phyloP scores from a whole-genome alignment of 2,113 vertebrate genomes.

The Charadrius vociferus region DNA sequence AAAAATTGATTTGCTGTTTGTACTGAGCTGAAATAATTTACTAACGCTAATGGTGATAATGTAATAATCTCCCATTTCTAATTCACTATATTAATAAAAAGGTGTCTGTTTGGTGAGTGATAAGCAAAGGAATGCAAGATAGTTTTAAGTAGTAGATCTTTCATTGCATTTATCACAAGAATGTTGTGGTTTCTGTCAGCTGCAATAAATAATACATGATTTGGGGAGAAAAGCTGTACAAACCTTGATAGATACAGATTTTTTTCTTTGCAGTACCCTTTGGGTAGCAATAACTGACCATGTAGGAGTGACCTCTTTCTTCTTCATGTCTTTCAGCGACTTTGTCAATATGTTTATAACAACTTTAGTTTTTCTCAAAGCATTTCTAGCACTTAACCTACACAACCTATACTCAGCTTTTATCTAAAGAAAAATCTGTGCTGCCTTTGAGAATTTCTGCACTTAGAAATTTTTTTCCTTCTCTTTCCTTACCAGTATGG shows the following conservation, averaged over 20 bases:
- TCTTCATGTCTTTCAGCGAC: conserved; percentile 13
- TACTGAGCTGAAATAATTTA: conserved; percentile 30
- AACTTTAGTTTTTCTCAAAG: not conserved
- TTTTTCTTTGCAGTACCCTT: not conserved
- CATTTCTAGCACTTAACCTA: not conserved
- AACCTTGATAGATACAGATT: not conserved
- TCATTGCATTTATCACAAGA: not conserved
- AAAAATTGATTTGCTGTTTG: conserved; percentile 28
- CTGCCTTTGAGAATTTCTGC: not conserved
- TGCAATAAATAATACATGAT: not conserved
- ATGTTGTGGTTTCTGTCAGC: not conserved
- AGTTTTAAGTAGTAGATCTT: not conserved
- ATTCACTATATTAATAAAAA: not conserved
- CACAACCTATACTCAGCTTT: not conserved
- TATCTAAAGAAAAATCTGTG: not conserved
- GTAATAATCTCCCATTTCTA: conserved; percentile 4
- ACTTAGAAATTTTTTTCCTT: not conserved
- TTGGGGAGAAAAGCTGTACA: not conserved
- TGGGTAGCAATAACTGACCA: not conserved
- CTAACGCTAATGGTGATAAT: not conserved
- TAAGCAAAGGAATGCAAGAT: not conserved
- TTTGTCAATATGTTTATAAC: conserved; percentile 30
- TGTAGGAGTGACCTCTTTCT: not conserved
- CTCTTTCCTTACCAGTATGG: not conserved
- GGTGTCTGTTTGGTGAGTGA: not conserved